phyloP scores from a whole-genome alignment of 2,797 vertebrate genomes.

The Sebastes steindachneri region DNA sequence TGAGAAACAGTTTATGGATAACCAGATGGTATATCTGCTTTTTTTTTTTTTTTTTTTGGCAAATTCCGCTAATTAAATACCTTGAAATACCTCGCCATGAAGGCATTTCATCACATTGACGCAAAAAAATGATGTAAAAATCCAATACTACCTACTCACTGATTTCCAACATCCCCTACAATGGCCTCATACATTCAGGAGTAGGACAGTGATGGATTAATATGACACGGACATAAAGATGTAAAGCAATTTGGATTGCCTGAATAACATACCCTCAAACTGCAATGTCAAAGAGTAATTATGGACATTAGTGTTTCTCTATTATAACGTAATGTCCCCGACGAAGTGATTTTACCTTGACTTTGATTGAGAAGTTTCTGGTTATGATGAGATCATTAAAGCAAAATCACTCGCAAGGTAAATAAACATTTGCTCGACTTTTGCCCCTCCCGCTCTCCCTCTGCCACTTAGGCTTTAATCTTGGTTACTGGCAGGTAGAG shows the following conservation, averaged over 20 bases:
- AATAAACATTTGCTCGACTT: slow-evolving; percentile 65
- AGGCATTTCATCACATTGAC: neutral
- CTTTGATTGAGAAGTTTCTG: slow-evolving; percentile 28
- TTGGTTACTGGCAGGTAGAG: slow-evolving; percentile 78
- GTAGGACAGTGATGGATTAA: slow-evolving; percentile 28
- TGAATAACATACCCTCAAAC: slow-evolving; percentile 27
- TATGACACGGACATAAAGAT: slow-evolving; percentile 29
- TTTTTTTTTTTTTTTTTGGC: neutral
- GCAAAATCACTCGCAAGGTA: slow-evolving; percentile 22
- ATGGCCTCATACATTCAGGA: neutral
- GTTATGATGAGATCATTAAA: slow-evolving; percentile 37
- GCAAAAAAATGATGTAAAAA: neutral
- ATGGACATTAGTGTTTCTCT: slow-evolving; percentile 31
- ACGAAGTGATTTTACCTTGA: slow-evolving; percentile 34
- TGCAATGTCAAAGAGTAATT: slow-evolving; percentile 47
- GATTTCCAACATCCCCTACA: neutral
- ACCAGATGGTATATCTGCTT: neutral
- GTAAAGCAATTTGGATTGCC: slow-evolving; percentile 16
- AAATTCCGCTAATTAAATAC: neutral
- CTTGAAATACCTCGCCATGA: neutral
- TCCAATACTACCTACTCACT: neutral
- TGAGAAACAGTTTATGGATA: neutral
- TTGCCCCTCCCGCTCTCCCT: slow-evolving; percentile 51
- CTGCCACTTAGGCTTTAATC: slow-evolving; percentile 80
- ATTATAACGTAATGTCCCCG: slow-evolving; percentile 27